These are phyloP conservation scores for Drosophila kanekoi DNA, from an alignment of 2,888 invertebrate genomes.

Conservation along the genomic window DNA sequence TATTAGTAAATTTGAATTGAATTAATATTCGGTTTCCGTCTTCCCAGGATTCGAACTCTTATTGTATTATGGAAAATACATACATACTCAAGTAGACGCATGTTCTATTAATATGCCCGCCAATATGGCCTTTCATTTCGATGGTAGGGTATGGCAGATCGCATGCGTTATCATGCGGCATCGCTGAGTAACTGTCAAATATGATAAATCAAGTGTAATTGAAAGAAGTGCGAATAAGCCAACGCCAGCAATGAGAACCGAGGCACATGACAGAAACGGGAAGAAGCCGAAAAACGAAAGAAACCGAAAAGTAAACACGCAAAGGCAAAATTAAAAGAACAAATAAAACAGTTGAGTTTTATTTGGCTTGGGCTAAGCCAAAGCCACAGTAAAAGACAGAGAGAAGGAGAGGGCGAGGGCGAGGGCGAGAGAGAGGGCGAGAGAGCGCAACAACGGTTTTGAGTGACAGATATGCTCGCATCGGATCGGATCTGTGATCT, in stretches of 20 bases:
- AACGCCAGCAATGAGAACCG: constrained; percentile 60
- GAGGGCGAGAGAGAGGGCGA: constrained; percentile 12
- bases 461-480: constrained; percentile 38
- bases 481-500: constrained; percentile 34
- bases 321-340: constrained; percentile 32
- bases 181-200: constrained; percentile 72
- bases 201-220: constrained; percentile 80
- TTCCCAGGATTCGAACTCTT: no score
- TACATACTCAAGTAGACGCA: not conserved
- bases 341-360: constrained; percentile 27
- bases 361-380: constrained; percentile 24
- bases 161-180: constrained; percentile 45
- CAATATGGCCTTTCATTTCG: constrained; percentile 4
- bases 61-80: not conserved
- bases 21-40: no score
- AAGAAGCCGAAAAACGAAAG: constrained; percentile 25
- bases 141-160: constrained; percentile 60
- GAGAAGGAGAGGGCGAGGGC: constrained; percentile 10
- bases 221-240: constrained; percentile 81
- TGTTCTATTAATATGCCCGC: no score
- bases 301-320: constrained; percentile 48
- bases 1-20: no score
- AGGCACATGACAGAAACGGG: constrained; percentile 33
- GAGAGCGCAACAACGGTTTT: constrained; percentile 7
- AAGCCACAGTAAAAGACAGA: not conserved